A percentile compares a stretch with the other conserved stretches of the same genome.
Conservation (phyloP, 1,140 invertebrate genomes). For the Cotesia typhae region DNA sequence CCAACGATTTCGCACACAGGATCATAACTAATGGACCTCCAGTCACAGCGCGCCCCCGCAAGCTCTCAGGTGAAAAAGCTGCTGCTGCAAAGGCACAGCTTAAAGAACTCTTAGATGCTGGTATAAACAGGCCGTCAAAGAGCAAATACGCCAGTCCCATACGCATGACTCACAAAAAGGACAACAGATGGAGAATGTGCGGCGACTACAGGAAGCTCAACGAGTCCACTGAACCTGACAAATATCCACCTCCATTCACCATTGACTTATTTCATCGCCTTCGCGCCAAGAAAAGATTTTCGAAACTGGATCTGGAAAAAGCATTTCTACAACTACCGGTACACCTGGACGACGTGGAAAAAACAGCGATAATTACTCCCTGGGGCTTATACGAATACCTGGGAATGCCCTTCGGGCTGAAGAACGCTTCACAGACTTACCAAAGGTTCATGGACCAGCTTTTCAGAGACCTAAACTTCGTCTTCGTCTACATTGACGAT, state of each 20-base stretch:
- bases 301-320: constrained; percentile 53
- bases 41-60: constrained; percentile 38
- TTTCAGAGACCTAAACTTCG: constrained; percentile 26
- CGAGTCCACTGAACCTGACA: constrained; percentile 49
- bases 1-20: constrained; percentile 20
- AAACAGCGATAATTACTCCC: constrained; percentile 54
- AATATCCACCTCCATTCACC: constrained; percentile 46
- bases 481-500: constrained; percentile 34
- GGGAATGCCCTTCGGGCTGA: constrained; percentile 53
- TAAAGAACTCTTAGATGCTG: constrained; percentile 43
- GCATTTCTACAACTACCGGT: constrained; percentile 62
- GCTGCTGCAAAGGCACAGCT: constrained; percentile 45
- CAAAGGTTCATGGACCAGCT: constrained; percentile 41
- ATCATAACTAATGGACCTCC: constrained; percentile 44
- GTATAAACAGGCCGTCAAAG: constrained; percentile 47
- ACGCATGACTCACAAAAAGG: constrained; percentile 57
- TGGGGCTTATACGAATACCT: constrained; percentile 41
- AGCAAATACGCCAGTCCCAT: constrained; percentile 58
- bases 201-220: constrained; percentile 60
- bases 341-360: constrained; percentile 43
- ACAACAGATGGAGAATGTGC: constrained; percentile 51
- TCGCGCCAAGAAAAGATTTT: constrained; percentile 48
- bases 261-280: constrained; percentile 53
- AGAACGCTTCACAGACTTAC: constrained; percentile 39
- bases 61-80: constrained; percentile 43